Base-by-base conservation (phyloP, 2,888 invertebrate species). In the Spialia ferax region DNA sequence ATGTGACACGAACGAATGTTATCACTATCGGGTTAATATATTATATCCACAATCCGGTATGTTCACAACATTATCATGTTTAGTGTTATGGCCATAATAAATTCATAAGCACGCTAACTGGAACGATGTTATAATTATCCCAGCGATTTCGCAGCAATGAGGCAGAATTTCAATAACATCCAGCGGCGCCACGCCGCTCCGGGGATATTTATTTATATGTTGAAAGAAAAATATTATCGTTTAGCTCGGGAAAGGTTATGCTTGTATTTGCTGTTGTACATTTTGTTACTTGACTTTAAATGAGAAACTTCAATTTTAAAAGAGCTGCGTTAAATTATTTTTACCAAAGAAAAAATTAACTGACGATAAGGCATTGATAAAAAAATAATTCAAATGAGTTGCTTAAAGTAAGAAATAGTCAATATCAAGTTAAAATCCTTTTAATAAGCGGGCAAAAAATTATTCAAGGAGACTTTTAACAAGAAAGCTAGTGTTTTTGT, bases 101-200 rank as follows among this genome's bases (percentile, higher is more conserved):
- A 62, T 38, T 52, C 23, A 15, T 62, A 52, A 52, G 23, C 35
- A 32, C n/a, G 61, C 23, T 18, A 55, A 35, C 42, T 55, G 38
- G 63, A 26, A 55, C 54, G 63, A 38, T 63, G 63, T 55, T 63
- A 42, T 42, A 50, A 60, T 61, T 50, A 61, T 32, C 48, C n/a
- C 48, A 20, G 18, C 18, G 38, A 54, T 38, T 55, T 63, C 18
- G 18, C 52, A 45, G 63, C 38, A 29, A 63, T 42, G 55, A 55
- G 55, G 42, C 55, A 55, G 63, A n/a, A 63, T 55, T 63, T 55
- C 63, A 63, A 63, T 63, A 55, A 55, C 63, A 55, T 42, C n/a
- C 11, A 63, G 42, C 55, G 20, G 42, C 50, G 50, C n/a, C 50
- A 13, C 50, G 32, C 3, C 50, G 7, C 50, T 20, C 3, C 50